Evolutionary conservation across 2,797 vertebrate genomes (phyloP).

Genomic region (Anisognathus igniventris): DNA sequence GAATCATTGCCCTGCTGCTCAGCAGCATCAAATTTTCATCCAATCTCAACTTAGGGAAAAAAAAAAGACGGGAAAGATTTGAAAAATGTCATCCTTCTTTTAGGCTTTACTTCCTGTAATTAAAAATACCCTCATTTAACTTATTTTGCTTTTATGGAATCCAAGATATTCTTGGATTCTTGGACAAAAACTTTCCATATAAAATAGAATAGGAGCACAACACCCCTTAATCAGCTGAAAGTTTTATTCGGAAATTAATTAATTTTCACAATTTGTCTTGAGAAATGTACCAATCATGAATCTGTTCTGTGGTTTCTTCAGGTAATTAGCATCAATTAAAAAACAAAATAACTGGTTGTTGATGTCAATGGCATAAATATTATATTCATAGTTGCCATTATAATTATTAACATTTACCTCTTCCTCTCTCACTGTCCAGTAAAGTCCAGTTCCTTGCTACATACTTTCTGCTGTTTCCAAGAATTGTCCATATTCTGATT

Average conservation of each 20-base stretch:
- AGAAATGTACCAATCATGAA: not conserved
- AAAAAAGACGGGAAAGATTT: not conserved
- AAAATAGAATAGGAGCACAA: not conserved
- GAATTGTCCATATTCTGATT: not conserved
- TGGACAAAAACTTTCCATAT: not conserved
- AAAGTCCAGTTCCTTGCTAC: not conserved
- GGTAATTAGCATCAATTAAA: not conserved
- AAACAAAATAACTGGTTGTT: not conserved
- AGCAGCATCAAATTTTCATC: not conserved
- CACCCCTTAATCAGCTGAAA: not conserved
- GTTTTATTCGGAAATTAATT: not conserved
- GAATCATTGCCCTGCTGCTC: not conserved
- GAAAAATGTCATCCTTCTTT: not conserved
- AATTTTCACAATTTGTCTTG: not conserved
- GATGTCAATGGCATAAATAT: not conserved
- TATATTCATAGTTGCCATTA: not conserved
- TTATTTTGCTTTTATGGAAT: not conserved
- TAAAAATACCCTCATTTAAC: not conserved
- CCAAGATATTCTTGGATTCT: not conserved
- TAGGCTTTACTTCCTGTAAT: not conserved
- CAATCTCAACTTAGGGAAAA: not conserved
- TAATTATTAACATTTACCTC: not conserved
- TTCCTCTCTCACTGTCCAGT: not conserved
- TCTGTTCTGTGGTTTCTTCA: not conserved
- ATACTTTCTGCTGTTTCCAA: not conserved